phyloP scores from a whole-genome alignment of 2,797 vertebrate species.

The Orientallactaga sibirica region DNA sequence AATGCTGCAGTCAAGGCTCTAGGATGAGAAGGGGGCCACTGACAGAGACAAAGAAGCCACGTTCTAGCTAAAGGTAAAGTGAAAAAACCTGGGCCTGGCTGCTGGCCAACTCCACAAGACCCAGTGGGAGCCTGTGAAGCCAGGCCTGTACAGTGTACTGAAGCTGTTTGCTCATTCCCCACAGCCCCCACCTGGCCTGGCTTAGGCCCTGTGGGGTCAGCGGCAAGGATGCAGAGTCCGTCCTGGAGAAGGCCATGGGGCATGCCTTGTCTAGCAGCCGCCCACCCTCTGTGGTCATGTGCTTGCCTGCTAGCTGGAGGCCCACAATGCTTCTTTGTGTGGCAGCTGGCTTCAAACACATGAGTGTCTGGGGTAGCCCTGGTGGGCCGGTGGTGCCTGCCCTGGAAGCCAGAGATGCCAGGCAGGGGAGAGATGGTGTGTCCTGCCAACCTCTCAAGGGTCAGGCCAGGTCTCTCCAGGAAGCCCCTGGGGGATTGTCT shows the following conservation, averaged over 20 bases:
- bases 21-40: neutral
- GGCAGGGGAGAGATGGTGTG: neutral
- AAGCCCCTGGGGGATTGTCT: constrained; percentile 34
- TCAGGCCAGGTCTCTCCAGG: constrained; percentile 39
- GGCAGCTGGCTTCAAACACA: constrained; percentile 59
- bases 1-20: neutral
- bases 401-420: constrained; percentile 52
- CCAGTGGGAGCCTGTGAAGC: too few species aligned
- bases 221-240: neutral
- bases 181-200: neutral
- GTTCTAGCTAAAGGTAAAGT: neutral
- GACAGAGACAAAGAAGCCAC: neutral
- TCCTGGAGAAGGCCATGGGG: neutral
- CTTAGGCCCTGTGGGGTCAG: neutral
- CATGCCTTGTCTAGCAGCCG: neutral
- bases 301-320: neutral
- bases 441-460: neutral
- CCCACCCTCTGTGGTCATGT: constrained; percentile 36
- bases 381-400: neutral
- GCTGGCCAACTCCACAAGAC: neutral
- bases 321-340: constrained; percentile 67
- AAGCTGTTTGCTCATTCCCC: neutral
- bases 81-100: neutral
- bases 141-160: neutral
- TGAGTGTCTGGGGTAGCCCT: constrained; percentile 20